Base-by-base conservation (phyloP, 2,888 invertebrate species). In the Ochlodes sylvanus region DNA sequence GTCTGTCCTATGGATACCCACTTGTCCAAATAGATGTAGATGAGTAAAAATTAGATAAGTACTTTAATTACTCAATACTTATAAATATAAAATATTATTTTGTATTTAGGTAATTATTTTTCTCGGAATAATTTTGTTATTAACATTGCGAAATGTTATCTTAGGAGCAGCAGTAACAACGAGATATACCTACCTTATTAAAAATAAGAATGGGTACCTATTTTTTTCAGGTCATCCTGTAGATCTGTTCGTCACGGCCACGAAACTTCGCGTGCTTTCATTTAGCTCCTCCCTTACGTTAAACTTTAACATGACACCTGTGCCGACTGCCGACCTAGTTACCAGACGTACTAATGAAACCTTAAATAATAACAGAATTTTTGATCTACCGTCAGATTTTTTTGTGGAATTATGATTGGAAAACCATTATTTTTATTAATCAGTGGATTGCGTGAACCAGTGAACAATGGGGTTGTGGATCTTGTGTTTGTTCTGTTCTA, bases 261-360 rank as follows among this genome's bases (percentile, higher is more conserved):
- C 69, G 68, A 69, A 72, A 71, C 73, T 70, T 73, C 60, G 61
- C 73, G 64, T 68, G 63, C 67, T 68, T 68, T 72, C 70, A 69
- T 65, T 69, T 62, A 69, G 55, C 57, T 50, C 68, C 21, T 75
- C 74, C 73, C 73, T 67, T 71, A 68, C 79, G 83, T 83, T 77
- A 87, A 89, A 83, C 77, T 82, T 87, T 87, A 87, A 83, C 79
- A 84, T 82, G 84, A 71, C 77, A 83, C 81, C 82, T 81, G 85
- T 66, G 71, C 70, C 69, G 69, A 67, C 67, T 66, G 71, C 70
- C 69, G 69, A 67, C 67, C 61, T 65, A 62, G 62, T 70, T 77
- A 71, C 38, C 58, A 27, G 47, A 44, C 4, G 27, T 68, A 63
- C 74, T 44, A 80, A 84, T 84, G 79, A 81, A 74, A 73, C 72